Percentiles rank a stretch among this genome's conserved stretches.
Evolutionary conservation across 2,797 vertebrate genomes (phyloP).

Genomic region (Anomalospiza imberbis): DNA sequence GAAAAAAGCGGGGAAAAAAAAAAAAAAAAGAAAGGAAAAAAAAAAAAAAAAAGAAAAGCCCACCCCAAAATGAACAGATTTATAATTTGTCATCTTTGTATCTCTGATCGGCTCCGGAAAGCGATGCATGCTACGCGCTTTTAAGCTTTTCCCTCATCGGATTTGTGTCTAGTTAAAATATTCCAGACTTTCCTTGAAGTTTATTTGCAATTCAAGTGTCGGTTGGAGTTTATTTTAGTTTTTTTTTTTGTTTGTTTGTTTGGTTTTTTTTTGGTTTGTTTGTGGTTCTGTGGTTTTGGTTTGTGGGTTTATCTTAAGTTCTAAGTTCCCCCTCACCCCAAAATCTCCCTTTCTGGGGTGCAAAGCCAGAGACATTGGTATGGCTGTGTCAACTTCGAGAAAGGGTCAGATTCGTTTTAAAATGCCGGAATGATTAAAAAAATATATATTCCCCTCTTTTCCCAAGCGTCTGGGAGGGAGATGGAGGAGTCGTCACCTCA

Average conservation of each 20-base stretch:
- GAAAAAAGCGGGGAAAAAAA: background rate
- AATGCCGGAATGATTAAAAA: background rate
- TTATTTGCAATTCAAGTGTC: conserved; percentile 55
- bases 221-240: background rate
- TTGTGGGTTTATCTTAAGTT: background rate
- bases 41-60: too few species aligned
- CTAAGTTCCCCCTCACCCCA: background rate
- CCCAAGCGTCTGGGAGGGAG: background rate
- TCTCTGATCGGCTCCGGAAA: conserved; percentile 25
- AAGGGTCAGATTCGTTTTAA: background rate
- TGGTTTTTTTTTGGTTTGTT: too few species aligned
- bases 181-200: conserved; percentile 69
- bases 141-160: conserved; percentile 58
- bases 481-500: background rate
- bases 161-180: conserved; percentile 70
- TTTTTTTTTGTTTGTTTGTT: background rate
- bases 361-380: background rate
- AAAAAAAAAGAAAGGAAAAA: too few species aligned
- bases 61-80: background rate
- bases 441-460: background rate
- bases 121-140: conserved; percentile 14
- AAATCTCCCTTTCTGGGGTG: background rate
- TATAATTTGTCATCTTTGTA: conserved; percentile 50
- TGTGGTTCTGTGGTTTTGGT: background rate
- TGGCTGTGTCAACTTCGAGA: background rate